Base-by-base conservation (phyloP, 2,888 invertebrate species). In the Peribatodes rhomboidaria region DNA sequence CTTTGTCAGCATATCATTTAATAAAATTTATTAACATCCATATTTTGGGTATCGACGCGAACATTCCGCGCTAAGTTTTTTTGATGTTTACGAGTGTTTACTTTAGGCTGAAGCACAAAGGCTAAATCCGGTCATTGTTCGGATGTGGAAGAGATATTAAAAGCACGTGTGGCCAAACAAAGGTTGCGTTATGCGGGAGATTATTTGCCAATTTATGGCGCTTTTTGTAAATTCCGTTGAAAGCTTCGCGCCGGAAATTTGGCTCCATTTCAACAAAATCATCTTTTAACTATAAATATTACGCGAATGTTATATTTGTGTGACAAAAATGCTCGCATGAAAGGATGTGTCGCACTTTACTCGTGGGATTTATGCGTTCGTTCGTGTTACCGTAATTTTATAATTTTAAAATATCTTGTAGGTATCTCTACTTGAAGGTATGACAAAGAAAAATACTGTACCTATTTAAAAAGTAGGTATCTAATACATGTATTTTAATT, bases 101-200 rank as follows among this genome's bases (percentile, higher is more conserved):
- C 90, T 87, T 88, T 87, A 83, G 86, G 87, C 84, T 67, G 75
- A n/a, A 67, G 77, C 77, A 91, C 89, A 92, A 92, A 89, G 91
- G 89, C 87, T 86, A 88, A 92, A 90, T 90, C 89, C 87, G 81
- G 85, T 84, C 86, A 85, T 92, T 90, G 92, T 90, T 83, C 83
- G 82, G 78, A 80, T 80, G 73, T 82, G 74, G 79, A 77, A 79
- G 84, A 85, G 86, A 90, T 89, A 92, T 93, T 92, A 92, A 93
- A 92, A 92, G 92, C 93, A 93, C 92, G 93, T 93, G 93, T 92
- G 93, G 90, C 90, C 93, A 91, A 89, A 93, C 93, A 93, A 93
- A 92, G 92, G 93, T 93, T 90, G 84, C 92, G 92, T 92, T 92
- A 92, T 93, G 92, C 90, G 92, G 93, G 87, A 89, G 93, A 93